Evolutionary conservation across 2,888 invertebrate species (phyloP), one percentile per base, ranked within the genome.

Genomic region (Alcis repandata): DNA sequence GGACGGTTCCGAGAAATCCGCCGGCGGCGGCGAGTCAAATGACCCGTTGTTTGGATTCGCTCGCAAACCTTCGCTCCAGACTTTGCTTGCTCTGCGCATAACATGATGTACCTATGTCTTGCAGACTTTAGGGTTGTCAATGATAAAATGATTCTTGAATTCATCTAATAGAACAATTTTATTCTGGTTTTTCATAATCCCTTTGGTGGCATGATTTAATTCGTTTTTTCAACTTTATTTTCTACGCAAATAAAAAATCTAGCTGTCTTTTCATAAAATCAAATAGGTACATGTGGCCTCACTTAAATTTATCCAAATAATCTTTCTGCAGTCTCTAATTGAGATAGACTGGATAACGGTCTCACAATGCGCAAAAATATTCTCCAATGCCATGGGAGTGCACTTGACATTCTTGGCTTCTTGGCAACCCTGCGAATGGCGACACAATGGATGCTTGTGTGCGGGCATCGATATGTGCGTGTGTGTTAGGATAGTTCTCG

Each of bases 401-500:
- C 20, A 57, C 65, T 66, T 70, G 62, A 58, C 57, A 49, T 66
- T 66, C 57, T 59, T 52, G 27, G 27, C 27, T 27, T 6, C n/a
- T 6, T 27, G 41, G 41, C 68, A 68, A 60, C 67, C 70, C 64
- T 68, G 58, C 33, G n/a, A 36, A 45, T 52, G n/a, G 33, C 17
- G 38, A 48, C 33, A 73, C 71, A 73, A 71, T 58, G 67, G 62
- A 33, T 22, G 63, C 59, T 61, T 67, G 64, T 72, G 68, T 70
- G 64, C 57, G 63, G 48, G 9, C 20, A 22, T 27, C 45, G n/a
- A 46, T 33, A 48, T 67, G 48, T 58, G 63, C 61, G 36, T 51
- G 33, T 67, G 46, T 67, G 46, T 66, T 68, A 67, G 65, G 67
- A 57, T 56, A 48, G 62, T 19, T 72, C 67, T 80, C 76, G 43